Evolutionary conservation across 2,888 invertebrate species (phyloP).

Genomic region (Drosophila eohydei): DNA sequence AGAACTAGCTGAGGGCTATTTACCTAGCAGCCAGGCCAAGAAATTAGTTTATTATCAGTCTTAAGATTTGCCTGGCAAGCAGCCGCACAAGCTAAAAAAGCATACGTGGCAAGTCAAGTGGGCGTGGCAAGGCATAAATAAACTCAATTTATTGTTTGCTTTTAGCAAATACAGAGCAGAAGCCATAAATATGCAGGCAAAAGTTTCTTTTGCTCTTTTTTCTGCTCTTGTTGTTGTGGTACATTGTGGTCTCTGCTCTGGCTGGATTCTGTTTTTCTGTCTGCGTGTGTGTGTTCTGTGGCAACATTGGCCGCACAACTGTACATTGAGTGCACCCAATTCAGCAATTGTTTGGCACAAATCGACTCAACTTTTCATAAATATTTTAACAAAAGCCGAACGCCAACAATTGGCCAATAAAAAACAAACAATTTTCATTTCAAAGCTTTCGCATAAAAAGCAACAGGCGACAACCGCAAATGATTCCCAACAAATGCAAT

Average conservation of each 20-base stretch:
- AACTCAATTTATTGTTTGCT: constrained; percentile 54
- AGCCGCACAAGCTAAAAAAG: neutral
- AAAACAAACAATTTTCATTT: constrained; percentile 36
- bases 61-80: constrained; percentile 23
- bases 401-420: constrained; percentile 34
- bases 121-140: constrained; percentile 48
- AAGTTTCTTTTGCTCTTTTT: constrained; percentile 30
- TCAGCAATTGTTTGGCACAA: constrained; percentile 56
- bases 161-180: constrained; percentile 52
- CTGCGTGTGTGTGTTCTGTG: constrained; percentile 4
- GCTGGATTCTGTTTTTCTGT: neutral
- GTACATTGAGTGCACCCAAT: constrained; percentile 17
- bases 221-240: neutral
- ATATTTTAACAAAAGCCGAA: constrained; percentile 59
- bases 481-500: constrained; percentile 24
- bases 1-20: constrained; percentile 34
- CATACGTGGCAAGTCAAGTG: constrained; percentile 4
- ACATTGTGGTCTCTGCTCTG: constrained; percentile 20
- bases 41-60: constrained; percentile 49
- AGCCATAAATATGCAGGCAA: constrained; percentile 69
- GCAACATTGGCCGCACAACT: constrained; percentile 26
- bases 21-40: constrained; percentile 15
- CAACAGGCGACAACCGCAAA: constrained; percentile 36
- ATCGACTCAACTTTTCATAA: constrained; percentile 64
- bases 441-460: constrained; percentile 41